These are phyloP conservation scores for Listrodromus nycthemerus DNA, from an alignment of 2,888 invertebrate species.

Conservation along the genomic window DNA sequence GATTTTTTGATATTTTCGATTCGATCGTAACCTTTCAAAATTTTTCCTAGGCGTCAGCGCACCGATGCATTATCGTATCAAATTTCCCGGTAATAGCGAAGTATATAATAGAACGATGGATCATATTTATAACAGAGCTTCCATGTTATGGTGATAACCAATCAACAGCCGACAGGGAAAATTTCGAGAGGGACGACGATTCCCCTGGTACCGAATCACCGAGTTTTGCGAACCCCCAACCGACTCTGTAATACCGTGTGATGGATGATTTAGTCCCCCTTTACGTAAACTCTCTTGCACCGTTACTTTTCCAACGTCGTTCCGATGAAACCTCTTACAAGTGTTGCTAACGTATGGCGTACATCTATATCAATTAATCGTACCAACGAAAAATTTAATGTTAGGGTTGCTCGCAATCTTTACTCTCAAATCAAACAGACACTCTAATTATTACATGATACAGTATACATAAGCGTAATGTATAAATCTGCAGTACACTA, in stretches of 20 bases:
- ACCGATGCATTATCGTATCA: not conserved
- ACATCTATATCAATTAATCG: constrained; percentile 10
- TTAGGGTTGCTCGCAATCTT: not conserved
- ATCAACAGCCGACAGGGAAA: constrained; percentile 6
- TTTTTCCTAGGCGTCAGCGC: not conserved
- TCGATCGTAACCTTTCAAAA: not conserved
- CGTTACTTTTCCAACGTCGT: not conserved
- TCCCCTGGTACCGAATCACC: constrained; percentile 31
- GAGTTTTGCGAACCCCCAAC: not conserved
- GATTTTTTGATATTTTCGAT: not conserved
- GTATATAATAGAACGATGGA: constrained; percentile 9
- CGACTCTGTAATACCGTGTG: constrained; percentile 4
- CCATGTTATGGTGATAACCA: not conserved
- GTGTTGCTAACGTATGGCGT: not conserved
- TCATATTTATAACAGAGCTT: constrained; percentile 11
- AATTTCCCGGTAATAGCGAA: not conserved
- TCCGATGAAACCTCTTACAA: not conserved
- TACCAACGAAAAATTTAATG: not conserved
- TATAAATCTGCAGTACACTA: no score
- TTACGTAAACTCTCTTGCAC: not conserved
- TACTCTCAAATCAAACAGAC: no score
- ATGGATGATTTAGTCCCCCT: constrained; percentile 9
- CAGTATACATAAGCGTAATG: no score
- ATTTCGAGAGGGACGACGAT: constrained; percentile 1
- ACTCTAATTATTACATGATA: no score